Evolutionary conservation across 1,140 invertebrate genomes (phyloP).

Genomic region (Triops longicaudatus): DNA sequence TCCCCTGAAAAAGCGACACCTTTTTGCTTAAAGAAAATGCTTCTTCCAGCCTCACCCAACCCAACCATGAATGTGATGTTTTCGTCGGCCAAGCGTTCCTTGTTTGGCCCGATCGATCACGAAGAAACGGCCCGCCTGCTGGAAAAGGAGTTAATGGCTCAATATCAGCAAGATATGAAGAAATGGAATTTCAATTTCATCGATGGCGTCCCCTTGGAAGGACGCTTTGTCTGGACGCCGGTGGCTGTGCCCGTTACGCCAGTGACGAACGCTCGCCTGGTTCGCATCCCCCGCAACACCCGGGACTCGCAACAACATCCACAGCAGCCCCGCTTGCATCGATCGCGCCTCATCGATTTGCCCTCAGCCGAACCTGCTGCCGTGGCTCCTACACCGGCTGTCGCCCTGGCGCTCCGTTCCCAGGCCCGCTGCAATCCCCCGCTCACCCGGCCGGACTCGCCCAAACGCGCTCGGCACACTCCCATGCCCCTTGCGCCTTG

Average conservation of each 20-base stretch:
- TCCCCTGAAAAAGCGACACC: neutral
- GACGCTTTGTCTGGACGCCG: slow-evolving; percentile 20
- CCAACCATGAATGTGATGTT: neutral
- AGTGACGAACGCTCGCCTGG: neutral
- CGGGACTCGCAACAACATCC: neutral
- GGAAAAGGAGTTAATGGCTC: slow-evolving; percentile 3
- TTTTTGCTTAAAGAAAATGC: neutral
- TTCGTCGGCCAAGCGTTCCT: slow-evolving; percentile 8
- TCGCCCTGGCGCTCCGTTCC: neutral
- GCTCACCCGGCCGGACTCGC: neutral
- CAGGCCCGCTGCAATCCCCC: neutral
- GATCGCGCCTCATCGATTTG: slow-evolving; percentile 1
- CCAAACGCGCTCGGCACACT: neutral
- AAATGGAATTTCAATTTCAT: slow-evolving; percentile 22
- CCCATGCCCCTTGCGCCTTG: too few species aligned
- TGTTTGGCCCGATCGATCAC: slow-evolving; percentile 19
- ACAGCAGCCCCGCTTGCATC: neutral
- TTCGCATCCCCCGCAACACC: neutral
- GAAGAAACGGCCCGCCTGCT: neutral
- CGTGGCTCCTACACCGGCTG: neutral
- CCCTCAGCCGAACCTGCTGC: neutral
- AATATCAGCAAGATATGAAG: slow-evolving; percentile 8
- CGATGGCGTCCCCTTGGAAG: neutral
- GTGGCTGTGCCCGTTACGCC: neutral
- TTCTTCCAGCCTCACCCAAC: neutral